Evolutionary conservation across 2,888 invertebrate species (phyloP).

Genomic region (Bellardia bayeri): DNA sequence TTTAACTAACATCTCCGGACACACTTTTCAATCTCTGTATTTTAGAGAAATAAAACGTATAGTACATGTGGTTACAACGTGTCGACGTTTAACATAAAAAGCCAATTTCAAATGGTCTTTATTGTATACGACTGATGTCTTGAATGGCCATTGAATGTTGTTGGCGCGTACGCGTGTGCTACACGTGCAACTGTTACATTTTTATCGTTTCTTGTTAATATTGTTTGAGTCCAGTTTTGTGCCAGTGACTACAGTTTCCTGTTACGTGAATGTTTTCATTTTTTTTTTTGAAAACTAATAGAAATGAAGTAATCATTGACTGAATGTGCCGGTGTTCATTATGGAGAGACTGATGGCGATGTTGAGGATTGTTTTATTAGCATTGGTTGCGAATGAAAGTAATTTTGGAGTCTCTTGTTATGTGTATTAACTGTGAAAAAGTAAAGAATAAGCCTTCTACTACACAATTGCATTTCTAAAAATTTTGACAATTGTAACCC

Average conservation of each 20-base stretch:
- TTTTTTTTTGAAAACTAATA: conserved; percentile 1
- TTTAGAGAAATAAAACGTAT: conserved; percentile 15
- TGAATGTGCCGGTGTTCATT: conserved; percentile 12
- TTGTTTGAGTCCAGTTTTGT: conserved; percentile 7
- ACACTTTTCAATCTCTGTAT: conserved; percentile 4
- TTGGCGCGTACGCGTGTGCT: conserved; percentile 8
- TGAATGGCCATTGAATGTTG: conserved; percentile 53
- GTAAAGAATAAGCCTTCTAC: too few relatives aligned
- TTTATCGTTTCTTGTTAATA: conserved; percentile 30
- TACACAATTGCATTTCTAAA: too few relatives aligned
- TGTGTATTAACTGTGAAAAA: background rate
- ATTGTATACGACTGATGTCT: conserved; percentile 64
- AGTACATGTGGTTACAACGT: conserved; percentile 55
- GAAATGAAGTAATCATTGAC: background rate
- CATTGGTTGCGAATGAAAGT: background rate
- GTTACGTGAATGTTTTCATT: conserved; percentile 40
- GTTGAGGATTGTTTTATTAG: conserved; percentile 17
- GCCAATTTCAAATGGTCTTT: conserved; percentile 67
- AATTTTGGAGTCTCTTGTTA: background rate
- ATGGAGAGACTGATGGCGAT: conserved; percentile 11
- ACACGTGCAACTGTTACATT: conserved; percentile 22
- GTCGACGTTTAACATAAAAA: conserved; percentile 71
- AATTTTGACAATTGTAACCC: too few relatives aligned
- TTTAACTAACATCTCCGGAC: background rate
- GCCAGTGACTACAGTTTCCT: conserved; percentile 35